Evolutionary conservation across 2,113 vertebrate species (phyloP).

Genomic region (Capra hircus): DNA sequence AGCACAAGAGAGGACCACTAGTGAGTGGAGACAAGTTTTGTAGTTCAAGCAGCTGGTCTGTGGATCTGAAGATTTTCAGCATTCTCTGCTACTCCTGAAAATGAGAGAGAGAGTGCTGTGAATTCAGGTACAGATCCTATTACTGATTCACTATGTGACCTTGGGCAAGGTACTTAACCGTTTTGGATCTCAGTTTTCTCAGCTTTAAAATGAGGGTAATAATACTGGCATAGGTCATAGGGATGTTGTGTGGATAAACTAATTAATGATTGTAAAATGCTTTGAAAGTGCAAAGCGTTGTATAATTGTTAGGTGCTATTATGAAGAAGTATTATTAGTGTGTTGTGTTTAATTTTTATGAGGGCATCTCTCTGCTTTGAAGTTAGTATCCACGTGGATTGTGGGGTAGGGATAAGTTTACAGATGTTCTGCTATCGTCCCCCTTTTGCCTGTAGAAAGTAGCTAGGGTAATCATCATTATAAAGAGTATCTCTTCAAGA

Average conservation of each 20-base stretch:
- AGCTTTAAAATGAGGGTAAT: conserved; percentile 67
- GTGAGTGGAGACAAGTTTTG: background rate
- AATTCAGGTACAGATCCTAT: background rate
- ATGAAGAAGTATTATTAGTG: conserved; percentile 68
- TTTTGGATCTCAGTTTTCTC: conserved; percentile 61
- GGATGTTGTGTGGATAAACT: conserved; percentile 66
- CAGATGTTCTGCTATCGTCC: conserved; percentile 26
- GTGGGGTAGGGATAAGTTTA: conserved; percentile 37
- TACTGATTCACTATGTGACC: conserved; percentile 40
- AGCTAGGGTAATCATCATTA: conserved; percentile 57
- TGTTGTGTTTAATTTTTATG: conserved; percentile 69
- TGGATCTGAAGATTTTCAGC: background rate
- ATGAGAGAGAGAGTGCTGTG: background rate
- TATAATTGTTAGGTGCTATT: conserved; percentile 61
- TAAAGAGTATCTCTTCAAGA: conserved; percentile 40
- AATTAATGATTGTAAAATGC: conserved; percentile 67
- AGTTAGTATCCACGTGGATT: conserved; percentile 63
- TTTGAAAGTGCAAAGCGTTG: conserved; percentile 63
- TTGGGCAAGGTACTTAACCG: background rate
- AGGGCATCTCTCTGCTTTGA: conserved; percentile 61
- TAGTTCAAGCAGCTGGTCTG: background rate
- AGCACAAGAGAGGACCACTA: background rate
- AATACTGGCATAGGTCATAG: conserved; percentile 49
- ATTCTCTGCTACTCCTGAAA: background rate
- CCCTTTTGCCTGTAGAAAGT: conserved; percentile 47